A percentile compares a stretch with the other conserved stretches of the same genome.
phyloP scores from a whole-genome alignment of 2,888 invertebrate species.

The Oscheius sp. region DNA sequence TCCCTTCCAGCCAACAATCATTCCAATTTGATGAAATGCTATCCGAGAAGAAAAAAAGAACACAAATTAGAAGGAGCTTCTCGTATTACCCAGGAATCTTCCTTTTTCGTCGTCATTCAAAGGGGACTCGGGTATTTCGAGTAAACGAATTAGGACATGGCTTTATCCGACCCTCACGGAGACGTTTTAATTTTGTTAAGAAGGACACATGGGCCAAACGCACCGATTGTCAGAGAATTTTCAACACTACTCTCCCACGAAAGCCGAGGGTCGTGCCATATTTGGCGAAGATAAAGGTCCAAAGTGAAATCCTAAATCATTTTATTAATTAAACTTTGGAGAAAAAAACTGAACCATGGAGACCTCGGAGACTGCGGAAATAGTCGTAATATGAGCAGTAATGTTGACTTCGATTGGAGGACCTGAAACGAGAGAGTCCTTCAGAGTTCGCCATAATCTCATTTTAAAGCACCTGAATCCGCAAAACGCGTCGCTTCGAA shows the following conservation, averaged over 20 bases:
- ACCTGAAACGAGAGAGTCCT: conserved; percentile 55
- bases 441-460: conserved; percentile 13
- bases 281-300: conserved; percentile 68
- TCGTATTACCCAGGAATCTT: background rate
- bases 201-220: background rate
- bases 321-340: background rate
- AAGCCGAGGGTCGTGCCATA: conserved; percentile 67
- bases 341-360: conserved; percentile 66
- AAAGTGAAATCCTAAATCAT: conserved; percentile 67
- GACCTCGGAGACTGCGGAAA: conserved; percentile 69
- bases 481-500: background rate
- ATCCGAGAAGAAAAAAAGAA: too few species aligned
- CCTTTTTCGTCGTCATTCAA: too few species aligned
- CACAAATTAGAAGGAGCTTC: background rate
- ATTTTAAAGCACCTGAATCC: conserved; percentile 14
- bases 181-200: background rate
- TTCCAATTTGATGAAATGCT: too few species aligned
- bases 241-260: conserved; percentile 52
- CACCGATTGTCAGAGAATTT: conserved; percentile 45
- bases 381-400: conserved; percentile 69
- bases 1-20: too few species aligned
- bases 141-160: too few species aligned
- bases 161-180: too few species aligned
- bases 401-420: conserved; percentile 69
- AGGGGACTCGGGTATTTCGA: too few species aligned